phyloP scores from a whole-genome alignment of 2,797 vertebrate genomes.

The Hippocampus kuda region DNA sequence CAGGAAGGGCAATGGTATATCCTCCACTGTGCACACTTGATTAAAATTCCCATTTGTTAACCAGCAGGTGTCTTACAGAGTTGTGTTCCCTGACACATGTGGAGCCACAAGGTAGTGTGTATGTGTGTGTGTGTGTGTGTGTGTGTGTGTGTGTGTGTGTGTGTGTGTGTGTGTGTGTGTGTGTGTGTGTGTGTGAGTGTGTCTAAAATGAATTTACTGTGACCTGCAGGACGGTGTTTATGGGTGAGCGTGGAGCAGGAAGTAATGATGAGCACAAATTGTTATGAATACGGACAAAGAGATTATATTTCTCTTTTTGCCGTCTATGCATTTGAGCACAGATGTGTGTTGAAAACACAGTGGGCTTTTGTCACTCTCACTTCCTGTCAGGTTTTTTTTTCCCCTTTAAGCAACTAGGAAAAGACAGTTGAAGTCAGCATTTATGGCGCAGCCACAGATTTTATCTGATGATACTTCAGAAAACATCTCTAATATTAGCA shows the following conservation, averaged over 20 bases:
- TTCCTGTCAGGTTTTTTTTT: slow-evolving; percentile 1
- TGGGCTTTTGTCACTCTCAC: slow-evolving; percentile 7
- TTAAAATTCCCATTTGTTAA: slow-evolving; percentile 56
- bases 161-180: slow-evolving; percentile 4
- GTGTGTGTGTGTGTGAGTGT: slow-evolving; percentile 9
- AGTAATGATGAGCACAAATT: slow-evolving; percentile 21
- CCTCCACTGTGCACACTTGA: slow-evolving; percentile 44
- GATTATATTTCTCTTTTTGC: slow-evolving; percentile 11
- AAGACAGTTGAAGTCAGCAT: slow-evolving; percentile 7
- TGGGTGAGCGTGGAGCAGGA: slow-evolving; percentile 11
- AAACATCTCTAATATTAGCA: slow-evolving; percentile 37
- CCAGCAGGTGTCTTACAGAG: slow-evolving; percentile 45
- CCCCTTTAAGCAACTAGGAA: neutral
- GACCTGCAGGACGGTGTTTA: slow-evolving; percentile 16
- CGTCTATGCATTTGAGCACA: slow-evolving; percentile 23
- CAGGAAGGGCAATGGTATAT: slow-evolving; percentile 17
- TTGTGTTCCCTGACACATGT: slow-evolving; percentile 22
- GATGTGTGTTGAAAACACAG: slow-evolving; percentile 26
- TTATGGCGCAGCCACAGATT: slow-evolving; percentile 20
- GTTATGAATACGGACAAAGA: slow-evolving; percentile 29
- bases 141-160: slow-evolving; percentile 8
- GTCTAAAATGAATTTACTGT: slow-evolving; percentile 27
- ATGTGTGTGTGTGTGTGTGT: slow-evolving; percentile 14
- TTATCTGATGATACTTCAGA: slow-evolving; percentile 36
- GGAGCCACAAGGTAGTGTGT: slow-evolving; percentile 13